Conservation (phyloP, 1,140 invertebrate genomes). For the Macrocentrus cingulum region DNA sequence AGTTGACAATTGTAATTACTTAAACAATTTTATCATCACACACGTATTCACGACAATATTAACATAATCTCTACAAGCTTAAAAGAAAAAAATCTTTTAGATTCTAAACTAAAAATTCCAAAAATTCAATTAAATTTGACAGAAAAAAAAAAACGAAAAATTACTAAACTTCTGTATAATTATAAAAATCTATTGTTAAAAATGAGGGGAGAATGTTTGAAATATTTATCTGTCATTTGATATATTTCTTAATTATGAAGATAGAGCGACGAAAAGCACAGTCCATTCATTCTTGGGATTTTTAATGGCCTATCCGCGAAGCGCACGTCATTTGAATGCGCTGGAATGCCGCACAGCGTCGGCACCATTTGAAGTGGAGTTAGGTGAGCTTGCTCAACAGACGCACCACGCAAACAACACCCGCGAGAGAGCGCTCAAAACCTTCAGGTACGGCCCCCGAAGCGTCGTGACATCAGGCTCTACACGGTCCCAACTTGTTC, state of each 20-base stretch:
- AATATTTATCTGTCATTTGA: conserved; percentile 18
- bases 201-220: conserved; percentile 5
- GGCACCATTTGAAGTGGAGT: conserved; percentile 41
- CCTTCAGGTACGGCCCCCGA: conserved; percentile 21
- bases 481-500: no score
- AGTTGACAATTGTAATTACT: no score
- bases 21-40: no score
- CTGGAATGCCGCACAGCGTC: conserved; percentile 41
- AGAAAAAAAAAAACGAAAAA: no score
- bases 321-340: conserved; percentile 42
- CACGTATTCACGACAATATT: no score
- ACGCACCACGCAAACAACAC: conserved; percentile 36
- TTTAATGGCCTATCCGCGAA: conserved; percentile 32
- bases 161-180: no score
- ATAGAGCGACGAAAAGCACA: conserved; percentile 26
- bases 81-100: no score
- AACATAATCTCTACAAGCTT: no score
- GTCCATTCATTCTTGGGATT: conserved; percentile 37
- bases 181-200: no score
- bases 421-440: neutral
- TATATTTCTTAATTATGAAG: conserved; percentile 36
- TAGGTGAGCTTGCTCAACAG: conserved; percentile 33
- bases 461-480: conserved; percentile 24
- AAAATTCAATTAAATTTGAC: no score
- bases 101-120: no score